Percentiles rank a stretch among this genome's conserved stretches.
phyloP scores from a whole-genome alignment of 2,797 vertebrate genomes.

The Myiotriccus ornatus region DNA sequence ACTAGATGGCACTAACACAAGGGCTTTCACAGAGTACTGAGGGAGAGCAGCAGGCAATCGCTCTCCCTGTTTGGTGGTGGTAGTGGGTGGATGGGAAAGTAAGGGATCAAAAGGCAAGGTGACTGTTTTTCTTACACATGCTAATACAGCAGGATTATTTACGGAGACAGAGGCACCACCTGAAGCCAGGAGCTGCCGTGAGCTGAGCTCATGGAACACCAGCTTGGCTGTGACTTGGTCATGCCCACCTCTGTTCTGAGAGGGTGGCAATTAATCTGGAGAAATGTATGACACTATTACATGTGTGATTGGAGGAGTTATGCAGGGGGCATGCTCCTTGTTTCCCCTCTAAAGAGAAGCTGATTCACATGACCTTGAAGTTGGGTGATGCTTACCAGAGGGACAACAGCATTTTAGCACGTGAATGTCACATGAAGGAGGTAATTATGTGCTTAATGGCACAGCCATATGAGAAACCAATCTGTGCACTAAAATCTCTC shows the following conservation, averaged over 20 bases:
- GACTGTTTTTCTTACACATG: background rate
- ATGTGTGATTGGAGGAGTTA: background rate
- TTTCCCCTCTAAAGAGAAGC: background rate
- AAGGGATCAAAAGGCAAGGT: background rate
- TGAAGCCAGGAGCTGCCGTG: background rate
- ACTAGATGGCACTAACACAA: constrained; percentile 9
- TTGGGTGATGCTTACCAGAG: background rate
- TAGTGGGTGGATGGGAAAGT: background rate
- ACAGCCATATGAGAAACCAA: background rate
- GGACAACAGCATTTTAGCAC: background rate
- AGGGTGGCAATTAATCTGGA: background rate
- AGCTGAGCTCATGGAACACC: background rate
- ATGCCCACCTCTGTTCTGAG: background rate
- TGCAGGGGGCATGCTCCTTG: background rate
- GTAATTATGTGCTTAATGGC: background rate
- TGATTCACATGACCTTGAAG: background rate
- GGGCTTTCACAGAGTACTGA: background rate
- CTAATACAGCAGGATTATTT: background rate
- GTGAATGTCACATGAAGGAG: background rate
- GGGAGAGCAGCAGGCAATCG: background rate
- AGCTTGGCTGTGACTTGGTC: background rate
- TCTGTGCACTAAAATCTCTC: background rate
- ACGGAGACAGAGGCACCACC: background rate
- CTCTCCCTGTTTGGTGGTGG: background rate
- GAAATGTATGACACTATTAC: background rate